Conservation (phyloP, 2,888 invertebrate genomes). For the Druceiella hillmani region DNA sequence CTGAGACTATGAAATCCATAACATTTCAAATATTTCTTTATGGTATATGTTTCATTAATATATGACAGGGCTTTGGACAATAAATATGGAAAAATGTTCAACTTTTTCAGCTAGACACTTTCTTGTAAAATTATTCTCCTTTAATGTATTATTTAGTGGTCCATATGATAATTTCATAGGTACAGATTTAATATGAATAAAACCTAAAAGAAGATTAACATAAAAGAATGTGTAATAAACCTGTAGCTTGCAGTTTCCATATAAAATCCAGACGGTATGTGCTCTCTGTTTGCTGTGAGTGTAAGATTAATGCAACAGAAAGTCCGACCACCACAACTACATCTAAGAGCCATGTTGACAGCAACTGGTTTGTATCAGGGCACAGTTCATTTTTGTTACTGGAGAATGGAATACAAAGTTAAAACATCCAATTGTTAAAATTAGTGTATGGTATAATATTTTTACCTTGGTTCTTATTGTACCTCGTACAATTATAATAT, state of each 20-base stretch:
- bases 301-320: constrained; percentile 77
- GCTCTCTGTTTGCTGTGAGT: constrained; percentile 92
- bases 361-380: constrained; percentile 38
- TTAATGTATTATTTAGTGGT: constrained; percentile 6
- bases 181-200: neutral
- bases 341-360: constrained; percentile 39
- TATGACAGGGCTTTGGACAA: too few relatives aligned
- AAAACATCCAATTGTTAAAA: too few relatives aligned
- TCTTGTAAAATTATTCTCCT: neutral
- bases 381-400: too few relatives aligned
- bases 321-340: constrained; percentile 69
- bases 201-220: neutral
- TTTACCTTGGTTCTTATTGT: too few relatives aligned
- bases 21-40: too few relatives aligned
- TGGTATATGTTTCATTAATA: too few relatives aligned
- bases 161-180: constrained; percentile 4
- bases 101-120: too few relatives aligned
- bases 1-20: too few relatives aligned
- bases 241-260: constrained; percentile 94
- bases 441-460: too few relatives aligned
- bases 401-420: too few relatives aligned
- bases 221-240: constrained; percentile 40
- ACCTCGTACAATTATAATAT: too few relatives aligned
- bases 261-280: constrained; percentile 93
- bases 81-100: too few relatives aligned